phyloP scores from a whole-genome alignment of 2,797 vertebrate genomes.

The Neomorphus geoffroyi region DNA sequence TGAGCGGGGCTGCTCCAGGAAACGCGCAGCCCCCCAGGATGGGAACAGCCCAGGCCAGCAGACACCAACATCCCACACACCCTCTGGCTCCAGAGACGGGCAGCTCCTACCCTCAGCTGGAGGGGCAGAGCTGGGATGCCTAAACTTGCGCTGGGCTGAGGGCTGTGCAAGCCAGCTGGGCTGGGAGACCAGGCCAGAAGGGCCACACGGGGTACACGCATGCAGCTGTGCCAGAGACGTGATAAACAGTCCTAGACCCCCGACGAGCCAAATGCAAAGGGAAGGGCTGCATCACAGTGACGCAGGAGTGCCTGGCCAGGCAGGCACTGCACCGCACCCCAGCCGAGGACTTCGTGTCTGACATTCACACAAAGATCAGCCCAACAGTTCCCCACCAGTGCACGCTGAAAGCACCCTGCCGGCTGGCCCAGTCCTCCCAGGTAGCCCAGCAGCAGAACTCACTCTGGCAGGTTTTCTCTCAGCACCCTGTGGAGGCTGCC shows the following conservation, averaged over 20 bases:
- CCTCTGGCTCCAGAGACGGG: neutral
- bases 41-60: neutral
- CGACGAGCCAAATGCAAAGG: rapidly evolving
- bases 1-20: neutral
- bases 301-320: neutral
- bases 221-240: neutral
- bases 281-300: neutral
- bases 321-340: rapidly evolving
- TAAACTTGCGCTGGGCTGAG: rapidly evolving
- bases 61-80: neutral
- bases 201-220: rapidly evolving
- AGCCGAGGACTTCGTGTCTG: neutral
- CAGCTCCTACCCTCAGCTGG: neutral
- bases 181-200: neutral
- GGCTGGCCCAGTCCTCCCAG: neutral
- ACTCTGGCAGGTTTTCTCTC: neutral
- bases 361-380: neutral
- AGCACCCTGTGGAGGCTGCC: neutral
- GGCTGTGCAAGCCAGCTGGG: neutral
- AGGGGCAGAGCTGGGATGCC: neutral
- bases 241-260: neutral
- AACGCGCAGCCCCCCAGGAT: rapidly evolving
- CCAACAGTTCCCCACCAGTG: neutral
- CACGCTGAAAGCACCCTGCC: neutral
- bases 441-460: neutral